Percentiles rank a stretch among this genome's conserved stretches.
Conservation (phyloP, 2,888 invertebrate species). For the Volucella inflata region DNA sequence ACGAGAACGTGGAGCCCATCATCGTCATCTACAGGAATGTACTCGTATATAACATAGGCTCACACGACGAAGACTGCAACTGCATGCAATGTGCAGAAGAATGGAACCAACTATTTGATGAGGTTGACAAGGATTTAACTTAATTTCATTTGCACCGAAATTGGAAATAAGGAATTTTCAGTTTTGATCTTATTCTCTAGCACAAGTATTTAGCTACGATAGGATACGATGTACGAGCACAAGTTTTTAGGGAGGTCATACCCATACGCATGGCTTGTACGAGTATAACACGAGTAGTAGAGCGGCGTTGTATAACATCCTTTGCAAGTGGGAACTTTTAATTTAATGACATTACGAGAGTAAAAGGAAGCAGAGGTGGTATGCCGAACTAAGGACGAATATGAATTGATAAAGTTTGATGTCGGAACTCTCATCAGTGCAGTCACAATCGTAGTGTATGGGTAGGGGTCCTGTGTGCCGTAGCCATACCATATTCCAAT, state of each 20-base stretch:
- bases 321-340: conserved; percentile 71
- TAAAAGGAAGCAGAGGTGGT: conserved; percentile 31
- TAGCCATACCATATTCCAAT: background rate
- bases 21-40: conserved; percentile 47
- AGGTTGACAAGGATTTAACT: conserved; percentile 78
- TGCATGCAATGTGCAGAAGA: conserved; percentile 75
- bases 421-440: conserved; percentile 35
- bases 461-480: background rate
- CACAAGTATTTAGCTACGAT: conserved; percentile 34
- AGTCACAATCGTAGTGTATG: background rate
- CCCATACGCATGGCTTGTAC: conserved; percentile 40
- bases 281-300: background rate
- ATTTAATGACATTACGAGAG: conserved; percentile 69
- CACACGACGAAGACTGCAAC: conserved; percentile 58
- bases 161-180: conserved; percentile 74
- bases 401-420: conserved; percentile 75
- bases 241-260: conserved; percentile 55
- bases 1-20: conserved; percentile 48
- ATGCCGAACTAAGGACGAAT: conserved; percentile 68
- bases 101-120: conserved; percentile 77
- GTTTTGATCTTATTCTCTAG: conserved; percentile 71
- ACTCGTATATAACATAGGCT: conserved; percentile 36
- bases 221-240: background rate
- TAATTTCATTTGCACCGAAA: conserved; percentile 76
- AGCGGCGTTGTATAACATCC: conserved; percentile 56